These are phyloP conservation scores for Actinia equina DNA, from an alignment of 64 coral and sea anemone genomes.

Conservation along the genomic window DNA sequence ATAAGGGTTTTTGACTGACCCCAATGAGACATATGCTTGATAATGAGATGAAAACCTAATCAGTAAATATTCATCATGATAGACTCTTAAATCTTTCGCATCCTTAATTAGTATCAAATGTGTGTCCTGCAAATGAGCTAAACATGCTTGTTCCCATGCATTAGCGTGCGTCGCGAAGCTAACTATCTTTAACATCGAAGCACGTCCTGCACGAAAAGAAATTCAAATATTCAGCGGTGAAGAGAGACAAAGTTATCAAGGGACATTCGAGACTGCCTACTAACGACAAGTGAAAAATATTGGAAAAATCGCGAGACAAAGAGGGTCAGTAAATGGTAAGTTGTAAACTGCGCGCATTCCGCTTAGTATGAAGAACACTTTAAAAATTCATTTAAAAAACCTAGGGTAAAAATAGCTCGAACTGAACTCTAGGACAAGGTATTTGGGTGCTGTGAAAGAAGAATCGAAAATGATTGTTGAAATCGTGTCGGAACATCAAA, in stretches of 20 bases:
- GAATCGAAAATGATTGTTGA: background rate
- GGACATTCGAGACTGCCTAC: too few relatives aligned
- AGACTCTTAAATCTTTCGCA: background rate
- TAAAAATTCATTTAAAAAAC: too few relatives aligned
- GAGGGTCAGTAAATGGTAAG: too few relatives aligned
- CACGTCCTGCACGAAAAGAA: background rate
- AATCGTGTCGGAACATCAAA: background rate
- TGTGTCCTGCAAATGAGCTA: background rate
- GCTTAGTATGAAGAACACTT: too few relatives aligned
- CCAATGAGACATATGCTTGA: background rate
- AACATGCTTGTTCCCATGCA: background rate
- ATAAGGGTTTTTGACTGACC: background rate
- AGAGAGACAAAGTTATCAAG: too few relatives aligned
- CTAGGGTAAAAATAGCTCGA: too few relatives aligned
- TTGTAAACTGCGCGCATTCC: too few relatives aligned
- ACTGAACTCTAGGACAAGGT: too few relatives aligned
- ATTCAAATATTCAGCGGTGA: background rate
- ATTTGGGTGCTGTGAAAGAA: background rate
- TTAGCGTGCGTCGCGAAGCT: background rate
- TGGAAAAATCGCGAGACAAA: too few relatives aligned
- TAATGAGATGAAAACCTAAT: conserved; percentile 1
- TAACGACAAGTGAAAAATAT: too few relatives aligned
- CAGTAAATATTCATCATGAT: background rate
- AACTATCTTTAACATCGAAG: background rate
- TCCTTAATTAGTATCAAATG: conserved; percentile 8